Evolutionary conservation across 2,113 vertebrate species (phyloP), one percentile per base, ranked within the genome.

Genomic region (Forbesichthys papilliferus): DNA sequence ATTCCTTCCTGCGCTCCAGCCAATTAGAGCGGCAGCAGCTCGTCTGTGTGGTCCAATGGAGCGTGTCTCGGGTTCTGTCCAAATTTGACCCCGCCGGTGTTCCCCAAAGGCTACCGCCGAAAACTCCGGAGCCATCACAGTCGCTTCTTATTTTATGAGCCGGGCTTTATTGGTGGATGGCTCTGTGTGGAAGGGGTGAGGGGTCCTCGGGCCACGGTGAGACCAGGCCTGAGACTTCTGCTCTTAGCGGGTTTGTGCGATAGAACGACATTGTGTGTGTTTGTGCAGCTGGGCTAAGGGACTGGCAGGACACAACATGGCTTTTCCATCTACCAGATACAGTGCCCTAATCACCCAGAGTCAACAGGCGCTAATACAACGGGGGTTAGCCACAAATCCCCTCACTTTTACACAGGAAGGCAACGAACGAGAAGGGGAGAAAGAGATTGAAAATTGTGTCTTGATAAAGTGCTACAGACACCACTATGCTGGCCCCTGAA

Each of bases 21-120:
- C 84, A 89, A 89, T 89, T 90, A 89, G 80, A 84, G 69, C 47
- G 55, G 69, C 83, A 77, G 82, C 79, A 71, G 80, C 80, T 80
- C 48, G 64, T 73, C 78, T 63, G 55, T 62, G 64, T 75, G 84
- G 83, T 75, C 83, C 86, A 86, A 62, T 71, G 83, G 80, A 89
- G 87, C 83, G 63, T 64, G 73, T 66, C 83, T 73, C 65, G 67
- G 81, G 78, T 83, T 77, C 75, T 85, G 82, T 83, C 81, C 78
- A 71, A 66, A 73, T 58, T 75, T 74, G 79, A 84, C 76, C 81
- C 65, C 5, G 0, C 64, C 63, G 68, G 63, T 61, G 53, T 70
- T 68, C 71, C 69, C 52, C 52, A 42, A 27, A 12, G 53, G 33
- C 68, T 60, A 64, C 58, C 13, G 7, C 68, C 64, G 71, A 77